Conservation (phyloP, 1,140 invertebrate genomes). For the Bathynomus jamesi region DNA sequence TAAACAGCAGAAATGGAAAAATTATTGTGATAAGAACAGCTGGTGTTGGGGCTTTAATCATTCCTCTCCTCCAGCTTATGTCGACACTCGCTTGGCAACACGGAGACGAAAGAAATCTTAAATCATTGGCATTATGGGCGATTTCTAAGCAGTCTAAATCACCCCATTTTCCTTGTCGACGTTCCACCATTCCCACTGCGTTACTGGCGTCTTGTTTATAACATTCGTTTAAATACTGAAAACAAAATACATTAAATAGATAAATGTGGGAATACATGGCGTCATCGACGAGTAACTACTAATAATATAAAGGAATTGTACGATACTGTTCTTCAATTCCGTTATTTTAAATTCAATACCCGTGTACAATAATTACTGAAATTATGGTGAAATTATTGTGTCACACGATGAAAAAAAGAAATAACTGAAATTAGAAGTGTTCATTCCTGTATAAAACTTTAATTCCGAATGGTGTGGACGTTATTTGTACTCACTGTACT, state of each 20-base stretch:
- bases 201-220: conserved; percentile 24
- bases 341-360: too few relatives aligned
- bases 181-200: conserved; percentile 36
- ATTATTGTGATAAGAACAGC: conserved; percentile 23
- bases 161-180: conserved; percentile 35
- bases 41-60: conserved; percentile 18
- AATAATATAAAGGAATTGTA: too few relatives aligned
- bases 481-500: too few relatives aligned
- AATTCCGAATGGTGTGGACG: too few relatives aligned
- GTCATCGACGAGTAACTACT: too few relatives aligned
- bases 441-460: too few relatives aligned
- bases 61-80: conserved; percentile 30
- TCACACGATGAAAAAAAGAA: too few relatives aligned
- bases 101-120: conserved; percentile 25
- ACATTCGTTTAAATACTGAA: conserved; percentile 20
- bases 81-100: conserved; percentile 25
- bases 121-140: conserved; percentile 15
- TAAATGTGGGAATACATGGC: not conserved
- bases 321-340: too few relatives aligned
- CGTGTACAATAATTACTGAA: too few relatives aligned
- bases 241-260: not conserved
- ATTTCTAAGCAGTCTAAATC: conserved; percentile 26
- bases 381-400: too few relatives aligned
- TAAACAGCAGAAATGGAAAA: conserved; percentile 31
- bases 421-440: too few relatives aligned